Conservation (phyloP, 1,140 invertebrate species). For the Adelges cooleyi region DNA sequence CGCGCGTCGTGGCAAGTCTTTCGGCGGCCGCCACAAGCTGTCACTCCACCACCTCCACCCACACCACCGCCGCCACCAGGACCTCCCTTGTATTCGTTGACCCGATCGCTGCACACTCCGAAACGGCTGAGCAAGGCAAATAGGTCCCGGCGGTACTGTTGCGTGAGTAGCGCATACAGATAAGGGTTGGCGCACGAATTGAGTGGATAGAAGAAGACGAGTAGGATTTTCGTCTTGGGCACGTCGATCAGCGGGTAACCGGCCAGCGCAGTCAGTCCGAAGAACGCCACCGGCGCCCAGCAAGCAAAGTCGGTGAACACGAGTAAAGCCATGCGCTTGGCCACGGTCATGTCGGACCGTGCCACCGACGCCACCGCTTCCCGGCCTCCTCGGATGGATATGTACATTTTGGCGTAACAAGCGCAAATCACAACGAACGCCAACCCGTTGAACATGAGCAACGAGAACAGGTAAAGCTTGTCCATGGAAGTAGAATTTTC, state of each 20-base stretch:
- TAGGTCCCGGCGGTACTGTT: slow-evolving; percentile 71
- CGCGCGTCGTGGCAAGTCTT: background rate
- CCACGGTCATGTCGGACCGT: slow-evolving; percentile 91
- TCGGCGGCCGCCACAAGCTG: slow-evolving; percentile 38
- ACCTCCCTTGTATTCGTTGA: slow-evolving; percentile 52
- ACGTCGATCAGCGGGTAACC: slow-evolving; percentile 73
- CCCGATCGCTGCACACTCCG: slow-evolving; percentile 75
- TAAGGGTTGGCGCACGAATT: slow-evolving; percentile 88
- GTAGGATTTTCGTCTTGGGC: slow-evolving; percentile 71
- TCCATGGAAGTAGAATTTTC: slow-evolving; percentile 37
- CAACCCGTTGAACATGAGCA: slow-evolving; percentile 60
- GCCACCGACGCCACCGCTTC: slow-evolving; percentile 61
- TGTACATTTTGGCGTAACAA: slow-evolving; percentile 73
- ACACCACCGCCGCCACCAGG: slow-evolving; percentile 33
- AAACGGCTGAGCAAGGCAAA: slow-evolving; percentile 70
- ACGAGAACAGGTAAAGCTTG: slow-evolving; percentile 51
- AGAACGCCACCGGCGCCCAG: slow-evolving; percentile 74
- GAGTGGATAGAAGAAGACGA: slow-evolving; percentile 84
- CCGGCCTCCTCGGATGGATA: slow-evolving; percentile 68
- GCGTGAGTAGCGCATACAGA: slow-evolving; percentile 78
- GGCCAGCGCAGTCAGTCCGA: slow-evolving; percentile 65
- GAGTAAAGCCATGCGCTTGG: slow-evolving; percentile 82
- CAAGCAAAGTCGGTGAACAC: slow-evolving; percentile 79
- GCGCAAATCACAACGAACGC: slow-evolving; percentile 68
- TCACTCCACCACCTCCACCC: slow-evolving; percentile 33